Percentiles rank a stretch among this genome's conserved stretches.
Conservation (phyloP, 1,140 invertebrate genomes). For the Venturia canescens region DNA sequence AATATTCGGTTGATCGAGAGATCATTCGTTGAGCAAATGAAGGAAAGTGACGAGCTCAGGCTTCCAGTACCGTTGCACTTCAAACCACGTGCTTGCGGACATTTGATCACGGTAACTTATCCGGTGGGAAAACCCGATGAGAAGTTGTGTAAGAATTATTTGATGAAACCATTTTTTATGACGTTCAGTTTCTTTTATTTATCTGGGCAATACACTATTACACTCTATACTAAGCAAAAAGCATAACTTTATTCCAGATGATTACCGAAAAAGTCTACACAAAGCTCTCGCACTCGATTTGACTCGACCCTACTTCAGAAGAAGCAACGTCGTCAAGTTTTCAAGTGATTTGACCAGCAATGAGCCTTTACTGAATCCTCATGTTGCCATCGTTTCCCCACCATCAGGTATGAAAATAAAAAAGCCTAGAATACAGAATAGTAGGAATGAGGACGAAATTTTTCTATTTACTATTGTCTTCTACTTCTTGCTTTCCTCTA, state of each 20-base stretch:
- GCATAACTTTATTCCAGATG: slow-evolving; percentile 79
- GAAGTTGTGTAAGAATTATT: slow-evolving; percentile 78
- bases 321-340: slow-evolving; percentile 82
- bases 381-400: slow-evolving; percentile 78
- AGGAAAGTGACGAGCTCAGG: slow-evolving; percentile 64
- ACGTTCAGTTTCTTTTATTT: neutral
- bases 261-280: slow-evolving; percentile 82
- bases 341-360: slow-evolving; percentile 72
- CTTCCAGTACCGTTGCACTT: slow-evolving; percentile 69
- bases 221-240: no score
- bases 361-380: slow-evolving; percentile 85
- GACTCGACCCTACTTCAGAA: slow-evolving; percentile 84
- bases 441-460: no score
- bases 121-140: slow-evolving; percentile 80
- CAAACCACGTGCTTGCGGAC: slow-evolving; percentile 81
- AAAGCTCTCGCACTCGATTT: slow-evolving; percentile 82
- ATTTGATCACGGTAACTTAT: slow-evolving; percentile 86
- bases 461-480: neutral
- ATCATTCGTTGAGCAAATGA: slow-evolving; percentile 78
- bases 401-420: slow-evolving; percentile 71
- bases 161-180: slow-evolving; percentile 17
- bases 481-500: slow-evolving; percentile 25
- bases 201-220: no score
- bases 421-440: neutral
- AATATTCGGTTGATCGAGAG: slow-evolving; percentile 82